Evolutionary conservation across 30 jellyfish, hydroid and myxozoan species (phyloP), one percentile per base, ranked within the genome.

Genomic region (Hydractinia echinata): DNA sequence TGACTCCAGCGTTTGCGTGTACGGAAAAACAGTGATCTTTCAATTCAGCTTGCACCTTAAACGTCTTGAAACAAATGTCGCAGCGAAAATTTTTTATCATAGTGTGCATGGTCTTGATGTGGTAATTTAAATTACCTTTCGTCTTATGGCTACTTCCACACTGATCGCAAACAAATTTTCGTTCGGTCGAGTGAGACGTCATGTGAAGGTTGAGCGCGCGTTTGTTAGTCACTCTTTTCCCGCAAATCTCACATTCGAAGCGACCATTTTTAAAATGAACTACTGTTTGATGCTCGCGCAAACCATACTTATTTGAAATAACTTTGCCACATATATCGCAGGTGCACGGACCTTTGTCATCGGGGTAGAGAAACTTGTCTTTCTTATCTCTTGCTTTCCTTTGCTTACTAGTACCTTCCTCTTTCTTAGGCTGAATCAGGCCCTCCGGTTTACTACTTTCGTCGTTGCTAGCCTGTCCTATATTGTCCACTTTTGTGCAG

Each of bases 121-220:
- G 87, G 5, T 80, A 80, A 55, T 80, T 80, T 52, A 80, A 55
- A 69, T 80, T 80, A 9, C 87, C 87, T 61, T 80, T 80, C 11
- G 87, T 80, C 66, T 80, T 80, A 67, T 80, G 87, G 73, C 87
- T 80, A 49, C 87, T 80, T 54, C 87, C 87, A 53, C 87, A 80
- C 54, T 61, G 87, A 4, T 80, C 87, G 30, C 87, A 80, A 6
- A 80, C 85, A 61, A 60, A 80, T 39, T 66, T 67, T 3, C 87
- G 83, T 16, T 66, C 73, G 52, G 49, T 80, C 15, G 87, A 80
- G 53, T 80, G 87, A 0, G 87, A 66, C 6, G 87, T 80, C 83
- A 60, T 80, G 64, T 80, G 87, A 39, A 80, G 73, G 30, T 62
- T 80, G 44, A 80, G 53, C 44, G 87, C 87, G 11, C 87, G 62